phyloP scores from a whole-genome alignment of 2,113 vertebrate species.

The Oryzias melastigma region DNA sequence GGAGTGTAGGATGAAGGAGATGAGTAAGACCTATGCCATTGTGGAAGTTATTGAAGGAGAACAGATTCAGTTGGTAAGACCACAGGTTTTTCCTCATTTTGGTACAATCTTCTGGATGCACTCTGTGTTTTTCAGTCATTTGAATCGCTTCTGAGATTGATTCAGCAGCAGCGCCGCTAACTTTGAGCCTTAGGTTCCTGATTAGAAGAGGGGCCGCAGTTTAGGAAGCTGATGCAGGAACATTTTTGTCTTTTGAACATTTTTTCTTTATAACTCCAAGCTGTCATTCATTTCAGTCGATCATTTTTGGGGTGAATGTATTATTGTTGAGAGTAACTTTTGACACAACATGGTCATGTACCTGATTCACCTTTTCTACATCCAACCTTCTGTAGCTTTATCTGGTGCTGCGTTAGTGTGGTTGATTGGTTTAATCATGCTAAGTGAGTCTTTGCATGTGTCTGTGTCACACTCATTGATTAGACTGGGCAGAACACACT shows the following conservation, averaged over 20 bases:
- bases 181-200: constrained; percentile 50
- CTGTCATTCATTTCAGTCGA: neutral
- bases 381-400: constrained; percentile 11
- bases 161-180: constrained; percentile 42
- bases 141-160: constrained; percentile 6
- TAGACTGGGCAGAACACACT: constrained; percentile 35
- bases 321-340: neutral
- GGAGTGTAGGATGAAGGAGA: constrained; percentile 75
- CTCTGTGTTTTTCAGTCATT: constrained; percentile 1
- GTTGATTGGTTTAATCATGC: constrained; percentile 49
- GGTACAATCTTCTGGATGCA: neutral
- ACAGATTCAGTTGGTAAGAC: constrained; percentile 82
- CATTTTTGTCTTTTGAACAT: neutral
- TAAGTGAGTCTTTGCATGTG: constrained; percentile 7
- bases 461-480: constrained; percentile 40
- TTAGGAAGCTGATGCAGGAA: neutral
- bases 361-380: neutral
- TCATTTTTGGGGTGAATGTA: neutral
- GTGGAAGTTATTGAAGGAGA: constrained; percentile 81
- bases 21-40: constrained; percentile 77
- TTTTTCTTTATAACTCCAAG: neutral
- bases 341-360: constrained; percentile 5
- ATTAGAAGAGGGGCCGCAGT: constrained; percentile 51
- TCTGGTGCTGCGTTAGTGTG: constrained; percentile 24
- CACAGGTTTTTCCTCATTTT: constrained; percentile 7